phyloP scores from a whole-genome alignment of 1,140 invertebrate genomes.

The Rhagoletis zephyria region DNA sequence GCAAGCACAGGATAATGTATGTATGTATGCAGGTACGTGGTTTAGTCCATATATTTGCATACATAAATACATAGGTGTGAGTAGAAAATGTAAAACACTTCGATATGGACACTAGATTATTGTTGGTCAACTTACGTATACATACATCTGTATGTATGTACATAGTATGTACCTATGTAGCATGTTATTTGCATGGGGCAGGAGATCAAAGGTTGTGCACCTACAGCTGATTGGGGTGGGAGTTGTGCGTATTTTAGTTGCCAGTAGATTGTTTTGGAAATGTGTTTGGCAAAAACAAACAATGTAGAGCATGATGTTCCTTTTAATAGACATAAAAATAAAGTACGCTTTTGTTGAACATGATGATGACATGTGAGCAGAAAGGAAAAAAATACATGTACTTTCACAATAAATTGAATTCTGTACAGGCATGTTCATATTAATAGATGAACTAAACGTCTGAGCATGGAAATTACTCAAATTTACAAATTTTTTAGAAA shows the following conservation, averaged over 20 bases:
- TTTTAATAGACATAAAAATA: slow-evolving; percentile 10
- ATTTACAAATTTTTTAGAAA: no score
- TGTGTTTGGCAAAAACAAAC: not conserved
- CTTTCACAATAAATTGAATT: no score
- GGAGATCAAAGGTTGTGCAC: not conserved
- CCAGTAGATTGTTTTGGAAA: slow-evolving; percentile 28
- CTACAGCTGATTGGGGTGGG: not conserved
- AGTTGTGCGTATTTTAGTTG: slow-evolving; percentile 18
- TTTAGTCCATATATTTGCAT: not conserved
- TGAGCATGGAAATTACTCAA: no score
- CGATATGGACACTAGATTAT: slow-evolving; percentile 33
- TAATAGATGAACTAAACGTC: no score
- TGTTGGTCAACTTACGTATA: not conserved
- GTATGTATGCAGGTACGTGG: not conserved
- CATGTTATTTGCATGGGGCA: no score
- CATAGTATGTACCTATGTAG: not conserved
- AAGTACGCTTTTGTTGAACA: not conserved
- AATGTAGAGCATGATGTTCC: not conserved
- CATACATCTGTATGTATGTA: not conserved
- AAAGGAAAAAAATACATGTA: no score
- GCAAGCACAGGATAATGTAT: not conserved
- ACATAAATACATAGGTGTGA: not conserved
- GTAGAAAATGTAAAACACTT: not conserved
- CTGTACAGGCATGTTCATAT: no score
- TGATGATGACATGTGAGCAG: not conserved